Evolutionary conservation across 2,113 vertebrate species (phyloP).

Genomic region (Anseranas semipalmata): DNA sequence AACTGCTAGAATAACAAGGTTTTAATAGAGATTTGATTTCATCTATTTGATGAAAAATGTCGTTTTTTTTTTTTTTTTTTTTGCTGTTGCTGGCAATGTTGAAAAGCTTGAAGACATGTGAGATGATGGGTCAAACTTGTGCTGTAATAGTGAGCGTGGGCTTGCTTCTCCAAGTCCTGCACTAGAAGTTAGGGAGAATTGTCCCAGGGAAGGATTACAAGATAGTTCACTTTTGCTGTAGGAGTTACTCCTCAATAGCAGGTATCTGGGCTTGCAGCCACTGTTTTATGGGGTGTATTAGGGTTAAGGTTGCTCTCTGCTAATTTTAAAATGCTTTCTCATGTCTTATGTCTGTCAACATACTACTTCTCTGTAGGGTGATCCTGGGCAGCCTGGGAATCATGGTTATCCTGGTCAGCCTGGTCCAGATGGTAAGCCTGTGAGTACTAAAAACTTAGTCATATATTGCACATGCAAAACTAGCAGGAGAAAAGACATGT

Average conservation of each 20-base stretch:
- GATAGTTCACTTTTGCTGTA: not conserved
- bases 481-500: not conserved
- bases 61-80: not conserved
- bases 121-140: not conserved
- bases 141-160: not conserved
- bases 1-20: not conserved
- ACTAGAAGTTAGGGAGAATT: not conserved
- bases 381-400: conserved; percentile 82
- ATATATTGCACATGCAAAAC: conserved; percentile 69
- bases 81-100: not conserved
- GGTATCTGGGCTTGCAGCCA: not conserved
- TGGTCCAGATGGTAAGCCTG: conserved; percentile 99
- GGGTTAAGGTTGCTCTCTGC: not conserved
- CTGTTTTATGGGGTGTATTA: not conserved
- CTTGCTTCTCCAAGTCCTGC: not conserved
- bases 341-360: not conserved
- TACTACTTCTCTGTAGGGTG: conserved; percentile 79
- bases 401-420: conserved; percentile 87
- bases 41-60: not conserved
- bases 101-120: not conserved
- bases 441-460: conserved; percentile 97
- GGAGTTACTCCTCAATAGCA: not conserved
- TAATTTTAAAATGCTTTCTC: not conserved
- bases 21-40: not conserved
- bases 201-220: not conserved